Evolutionary conservation across 2,888 invertebrate genomes (phyloP), one percentile per base, ranked within the genome.

Genomic region (Biston betularia): DNA sequence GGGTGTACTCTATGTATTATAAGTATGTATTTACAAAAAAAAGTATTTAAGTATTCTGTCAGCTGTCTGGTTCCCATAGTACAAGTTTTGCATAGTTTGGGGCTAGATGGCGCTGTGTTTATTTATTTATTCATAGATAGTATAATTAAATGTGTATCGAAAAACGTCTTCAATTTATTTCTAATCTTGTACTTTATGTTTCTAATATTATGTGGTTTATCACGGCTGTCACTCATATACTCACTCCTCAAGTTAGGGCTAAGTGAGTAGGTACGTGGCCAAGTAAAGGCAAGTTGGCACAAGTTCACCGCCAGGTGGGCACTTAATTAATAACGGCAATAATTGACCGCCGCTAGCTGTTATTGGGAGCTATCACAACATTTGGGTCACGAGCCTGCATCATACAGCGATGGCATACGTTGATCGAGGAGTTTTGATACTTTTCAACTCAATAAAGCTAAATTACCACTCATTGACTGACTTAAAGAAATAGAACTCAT

Each of bases 341-440:
- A 85, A 89, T 89, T 89, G 93, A 88, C 89, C 85, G 92, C 93
- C 89, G 71, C 77, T 69, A 82, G 92, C 88, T 93, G 89, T 93
- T 93, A 93, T 93, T 93, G 93, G 87, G 86, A 84, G 83, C 86
- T 87, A 85, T 84, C 87, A 87, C 81, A 87, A 89, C 89, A 92
- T 93, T 93, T 92, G 90, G 92, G 91, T 90, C 92, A 92, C 84
- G 90, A 88, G 82, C 85, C 84, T 89, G 86, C 84, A 84, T 83
- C 82, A 80, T 76, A 73, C 74, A 64, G 64, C 33, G 53, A 42
- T 40, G n/a, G 35, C 79, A 60, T 80, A 83, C 54, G 1, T 3
- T 24, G 76, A 46, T 9, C 0, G 0, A 64, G 3, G 0, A 0
- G 24, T 68, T 54, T 86, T 87, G 87, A 81, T 86, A 82, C 76